Percentiles rank a stretch among this genome's conserved stretches.
phyloP scores from a whole-genome alignment of 2,113 vertebrate species.

The Archilochus colubris region DNA sequence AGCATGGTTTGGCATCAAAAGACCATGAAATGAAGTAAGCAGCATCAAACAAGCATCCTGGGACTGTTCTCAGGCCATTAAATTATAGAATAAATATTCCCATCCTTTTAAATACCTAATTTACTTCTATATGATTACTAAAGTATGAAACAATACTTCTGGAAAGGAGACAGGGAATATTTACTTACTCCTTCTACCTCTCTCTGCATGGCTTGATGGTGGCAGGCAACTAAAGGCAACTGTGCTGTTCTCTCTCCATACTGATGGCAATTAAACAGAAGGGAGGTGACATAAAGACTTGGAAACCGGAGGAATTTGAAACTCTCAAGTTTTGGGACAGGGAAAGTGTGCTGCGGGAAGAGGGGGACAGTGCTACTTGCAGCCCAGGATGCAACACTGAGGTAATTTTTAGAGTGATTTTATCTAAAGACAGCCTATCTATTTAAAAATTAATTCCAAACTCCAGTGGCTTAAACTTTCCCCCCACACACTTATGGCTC shows the following conservation, averaged over 20 bases:
- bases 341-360: background rate
- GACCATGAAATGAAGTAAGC: background rate
- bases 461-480: background rate
- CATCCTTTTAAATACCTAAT: background rate
- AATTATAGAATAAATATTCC: background rate
- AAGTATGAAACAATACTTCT: background rate
- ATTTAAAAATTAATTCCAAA: background rate
- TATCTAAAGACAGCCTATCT: background rate
- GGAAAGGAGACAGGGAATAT: background rate
- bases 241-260: conserved; percentile 23
- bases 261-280: background rate
- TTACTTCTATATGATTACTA: background rate
- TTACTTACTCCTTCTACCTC: background rate
- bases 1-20: background rate
- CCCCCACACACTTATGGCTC: background rate
- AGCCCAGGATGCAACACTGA: accelerated
- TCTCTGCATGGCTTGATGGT: background rate
- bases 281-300: background rate
- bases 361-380: background rate
- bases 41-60: background rate
- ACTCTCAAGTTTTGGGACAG: background rate
- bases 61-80: background rate
- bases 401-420: background rate
- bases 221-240: conserved; percentile 46
- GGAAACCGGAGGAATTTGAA: conserved; percentile 34